phyloP scores from a whole-genome alignment of 2,888 invertebrate species.

The Elgonia sp. region DNA sequence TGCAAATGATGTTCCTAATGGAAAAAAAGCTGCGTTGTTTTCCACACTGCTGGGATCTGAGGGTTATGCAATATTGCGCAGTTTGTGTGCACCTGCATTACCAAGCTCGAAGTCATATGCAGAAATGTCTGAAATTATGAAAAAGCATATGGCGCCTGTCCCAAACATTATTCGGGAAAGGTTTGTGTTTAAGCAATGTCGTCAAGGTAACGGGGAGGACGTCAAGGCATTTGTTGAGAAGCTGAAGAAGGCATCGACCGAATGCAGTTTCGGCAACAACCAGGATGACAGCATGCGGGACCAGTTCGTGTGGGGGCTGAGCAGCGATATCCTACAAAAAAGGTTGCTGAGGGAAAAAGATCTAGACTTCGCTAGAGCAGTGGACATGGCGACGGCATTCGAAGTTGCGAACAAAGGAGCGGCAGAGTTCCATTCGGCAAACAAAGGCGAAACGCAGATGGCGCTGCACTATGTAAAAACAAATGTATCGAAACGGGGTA shows the following conservation, averaged over 20 bases:
- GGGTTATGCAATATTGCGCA: constrained; percentile 71
- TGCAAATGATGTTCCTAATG: constrained; percentile 67
- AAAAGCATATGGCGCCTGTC: constrained; percentile 46
- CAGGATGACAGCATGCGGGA: constrained; percentile 32
- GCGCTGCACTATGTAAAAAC: too few relatives aligned
- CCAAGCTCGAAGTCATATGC: constrained; percentile 67
- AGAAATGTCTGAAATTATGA: constrained; percentile 68
- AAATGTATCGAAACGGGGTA: too few relatives aligned
- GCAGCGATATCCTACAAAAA: neutral
- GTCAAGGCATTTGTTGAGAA: constrained; percentile 77
- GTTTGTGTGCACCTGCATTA: constrained; percentile 71
- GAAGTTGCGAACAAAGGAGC: constrained; percentile 36
- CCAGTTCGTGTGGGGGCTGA: constrained; percentile 53
- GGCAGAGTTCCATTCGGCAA: neutral
- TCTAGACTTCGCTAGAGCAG: constrained; percentile 21
- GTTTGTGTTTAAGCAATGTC: constrained; percentile 75
- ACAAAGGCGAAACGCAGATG: too few relatives aligned
- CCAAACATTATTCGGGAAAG: constrained; percentile 63
- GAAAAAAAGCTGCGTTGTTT: constrained; percentile 64
- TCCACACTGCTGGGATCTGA: constrained; percentile 67
- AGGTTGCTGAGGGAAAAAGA: constrained; percentile 16
- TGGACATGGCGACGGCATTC: constrained; percentile 39
- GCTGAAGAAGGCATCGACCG: constrained; percentile 78
- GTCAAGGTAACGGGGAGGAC: constrained; percentile 73
- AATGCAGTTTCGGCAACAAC: constrained; percentile 69